These are phyloP conservation scores for Ericerus pela DNA, from an alignment of 1,140 invertebrate species.

Conservation along the genomic window DNA sequence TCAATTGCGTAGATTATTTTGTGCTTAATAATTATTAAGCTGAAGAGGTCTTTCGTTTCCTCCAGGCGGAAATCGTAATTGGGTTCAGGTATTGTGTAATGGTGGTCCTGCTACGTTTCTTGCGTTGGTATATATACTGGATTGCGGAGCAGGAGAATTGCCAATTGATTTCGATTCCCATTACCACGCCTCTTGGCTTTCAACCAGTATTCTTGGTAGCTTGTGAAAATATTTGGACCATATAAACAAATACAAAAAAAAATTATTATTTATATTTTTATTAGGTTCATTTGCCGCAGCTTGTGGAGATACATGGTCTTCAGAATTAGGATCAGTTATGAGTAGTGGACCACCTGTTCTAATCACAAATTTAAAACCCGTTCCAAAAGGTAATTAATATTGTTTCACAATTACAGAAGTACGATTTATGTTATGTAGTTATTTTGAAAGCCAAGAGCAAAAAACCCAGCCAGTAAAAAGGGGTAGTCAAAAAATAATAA, in stretches of 20 bases:
- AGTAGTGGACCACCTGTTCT: slow-evolving; percentile 50
- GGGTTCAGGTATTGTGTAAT: slow-evolving; percentile 84
- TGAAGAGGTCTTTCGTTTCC: slow-evolving; percentile 14
- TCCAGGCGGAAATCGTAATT: slow-evolving; percentile 67
- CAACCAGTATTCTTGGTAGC: slow-evolving; percentile 57
- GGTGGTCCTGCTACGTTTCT: slow-evolving; percentile 67
- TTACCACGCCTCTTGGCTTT: slow-evolving; percentile 67
- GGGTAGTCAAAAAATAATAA: too few species aligned
- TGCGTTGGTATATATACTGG: slow-evolving; percentile 62
- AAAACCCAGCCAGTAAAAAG: too few species aligned
- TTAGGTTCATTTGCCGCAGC: slow-evolving; percentile 59
- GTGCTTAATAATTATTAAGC: slow-evolving; percentile 8
- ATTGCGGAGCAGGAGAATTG: slow-evolving; percentile 59
- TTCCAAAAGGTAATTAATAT: slow-evolving; percentile 48
- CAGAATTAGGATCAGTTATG: slow-evolving; percentile 69
- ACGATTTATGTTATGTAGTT: too few species aligned
- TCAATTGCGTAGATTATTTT: neutral
- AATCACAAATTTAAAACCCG: slow-evolving; percentile 55
- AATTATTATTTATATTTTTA: slow-evolving; percentile 16
- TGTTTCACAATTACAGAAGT: too few species aligned
- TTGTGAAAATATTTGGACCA: neutral
- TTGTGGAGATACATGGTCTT: slow-evolving; percentile 84
- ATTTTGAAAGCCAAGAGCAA: too few species aligned
- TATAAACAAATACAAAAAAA: neutral
- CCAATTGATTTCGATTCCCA: slow-evolving; percentile 61